Evolutionary conservation across 2,113 vertebrate species (phyloP), one percentile per base, ranked within the genome.

Genomic region (Rhynchomys soricoides): DNA sequence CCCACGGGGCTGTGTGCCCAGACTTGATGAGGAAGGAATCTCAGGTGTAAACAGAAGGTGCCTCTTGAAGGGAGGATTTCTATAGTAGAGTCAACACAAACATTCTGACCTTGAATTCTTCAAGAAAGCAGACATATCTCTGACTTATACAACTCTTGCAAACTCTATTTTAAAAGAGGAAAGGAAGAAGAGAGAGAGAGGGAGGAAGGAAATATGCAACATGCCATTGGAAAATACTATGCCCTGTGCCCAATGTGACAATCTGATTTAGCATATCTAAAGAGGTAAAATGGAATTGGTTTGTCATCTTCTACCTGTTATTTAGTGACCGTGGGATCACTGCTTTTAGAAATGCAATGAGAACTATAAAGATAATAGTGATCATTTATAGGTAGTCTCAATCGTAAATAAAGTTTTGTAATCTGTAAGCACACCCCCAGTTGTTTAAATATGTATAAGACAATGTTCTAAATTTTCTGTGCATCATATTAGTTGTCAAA

Each of bases 401-500:
- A 19, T 62, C 24, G 12, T 83, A 96, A 94, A 95, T 77, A 55
- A 94, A 83, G 77, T 96, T 75, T 94, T 64, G 90, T 81, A 57
- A 87, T 59, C 71, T n/a, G 1, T 73, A 93, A 93, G 92, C 21
- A 95, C 12, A n/a, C 21, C 1, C 4, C 66, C 24, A 57, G 31
- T 34, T 50, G 43, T 74, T 90, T 66, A 37, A 68, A 90, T 77
- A 70, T 40, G 74, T 88, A 59, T 40, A 68, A 66, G 40, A 74
- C 45, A 45, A 79, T 94, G n/a, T 15, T 81, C 29, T 79, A 93
- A 79, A 83, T 89, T 89, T 95, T 59, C 15, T 55, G 45, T 73
- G 26, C 24, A 77, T 71, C 86, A n/a, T 15, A 62, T 75, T 55
- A 29, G 34, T 95, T 93, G 77, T 6, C 50, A 90, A 82, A 48